These are phyloP conservation scores for Andrena haemorrhoa DNA, from an alignment of 2,888 invertebrate genomes.

Conservation along the genomic window DNA sequence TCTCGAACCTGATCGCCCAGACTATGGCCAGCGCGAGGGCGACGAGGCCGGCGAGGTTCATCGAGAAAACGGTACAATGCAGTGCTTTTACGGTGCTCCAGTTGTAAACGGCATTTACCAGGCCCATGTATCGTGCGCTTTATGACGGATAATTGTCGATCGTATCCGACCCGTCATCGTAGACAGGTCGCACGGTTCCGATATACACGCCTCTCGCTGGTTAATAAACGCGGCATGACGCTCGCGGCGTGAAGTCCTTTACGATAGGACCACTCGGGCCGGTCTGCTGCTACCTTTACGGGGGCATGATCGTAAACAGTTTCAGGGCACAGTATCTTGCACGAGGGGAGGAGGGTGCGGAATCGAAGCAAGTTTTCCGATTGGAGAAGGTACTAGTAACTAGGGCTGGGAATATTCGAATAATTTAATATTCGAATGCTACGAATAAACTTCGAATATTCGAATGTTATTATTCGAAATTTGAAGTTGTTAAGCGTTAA, in stretches of 20 bases:
- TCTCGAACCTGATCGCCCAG: constrained; percentile 57
- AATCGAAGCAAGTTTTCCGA: too few relatives aligned
- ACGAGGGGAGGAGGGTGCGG: too few relatives aligned
- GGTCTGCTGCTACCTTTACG: not conserved
- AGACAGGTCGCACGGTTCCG: constrained; percentile 14
- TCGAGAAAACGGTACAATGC: constrained; percentile 52
- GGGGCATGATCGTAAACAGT: not conserved
- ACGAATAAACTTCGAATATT: too few relatives aligned
- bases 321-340: constrained; percentile 3
- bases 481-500: too few relatives aligned
- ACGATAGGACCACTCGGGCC: not conserved
- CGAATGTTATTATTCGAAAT: too few relatives aligned
- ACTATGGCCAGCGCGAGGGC: constrained; percentile 43
- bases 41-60: constrained; percentile 62
- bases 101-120: constrained; percentile 62
- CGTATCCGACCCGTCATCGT: constrained; percentile 39
- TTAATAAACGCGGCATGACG: not conserved
- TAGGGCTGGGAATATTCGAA: too few relatives aligned
- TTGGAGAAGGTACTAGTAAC: too few relatives aligned
- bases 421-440: too few relatives aligned
- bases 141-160: constrained; percentile 18
- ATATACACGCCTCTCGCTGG: constrained; percentile 1
- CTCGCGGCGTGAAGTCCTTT: constrained; percentile 3
- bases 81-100: constrained; percentile 66
- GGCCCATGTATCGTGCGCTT: constrained; percentile 62